Evolutionary conservation across 2,113 vertebrate species (phyloP).

Genomic region (Okapia johnstoni): DNA sequence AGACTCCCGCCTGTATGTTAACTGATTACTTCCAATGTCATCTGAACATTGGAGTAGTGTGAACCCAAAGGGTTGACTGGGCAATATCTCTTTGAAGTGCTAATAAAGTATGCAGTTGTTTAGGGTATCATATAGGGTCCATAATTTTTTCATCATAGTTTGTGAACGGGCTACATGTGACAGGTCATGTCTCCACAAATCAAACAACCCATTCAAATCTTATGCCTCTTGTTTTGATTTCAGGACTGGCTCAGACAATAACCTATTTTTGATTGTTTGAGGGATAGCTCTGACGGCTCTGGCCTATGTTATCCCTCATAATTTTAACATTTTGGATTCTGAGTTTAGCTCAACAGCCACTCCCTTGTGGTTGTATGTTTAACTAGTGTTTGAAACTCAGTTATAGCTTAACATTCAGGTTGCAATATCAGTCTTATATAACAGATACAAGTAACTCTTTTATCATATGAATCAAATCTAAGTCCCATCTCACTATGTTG

Average conservation of each 20-base stretch:
- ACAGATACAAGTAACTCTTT: not conserved
- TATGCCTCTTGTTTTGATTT: not conserved
- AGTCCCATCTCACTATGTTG: not conserved
- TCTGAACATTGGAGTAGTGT: fast-evolving
- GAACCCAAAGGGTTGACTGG: not conserved
- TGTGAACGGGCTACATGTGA: not conserved
- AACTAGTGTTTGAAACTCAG: not conserved
- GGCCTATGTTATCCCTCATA: not conserved
- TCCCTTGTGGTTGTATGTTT: too few species aligned
- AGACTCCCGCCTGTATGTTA: not conserved
- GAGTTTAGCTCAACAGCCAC: not conserved
- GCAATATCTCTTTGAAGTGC: not conserved
- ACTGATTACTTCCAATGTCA: not conserved
- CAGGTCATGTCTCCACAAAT: not conserved
- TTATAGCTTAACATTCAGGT: not conserved
- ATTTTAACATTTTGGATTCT: not conserved
- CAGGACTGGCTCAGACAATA: not conserved
- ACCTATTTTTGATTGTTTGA: not conserved
- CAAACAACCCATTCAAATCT: not conserved
- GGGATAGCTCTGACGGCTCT: not conserved
- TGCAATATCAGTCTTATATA: not conserved
- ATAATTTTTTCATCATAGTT: not conserved
- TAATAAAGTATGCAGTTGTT: not conserved
- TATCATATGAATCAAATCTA: not conserved
- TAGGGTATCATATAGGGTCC: not conserved